Percentiles rank a stretch among this genome's conserved stretches.
phyloP scores from a whole-genome alignment of 2,888 invertebrate genomes.

The Galeruca laticollis region DNA sequence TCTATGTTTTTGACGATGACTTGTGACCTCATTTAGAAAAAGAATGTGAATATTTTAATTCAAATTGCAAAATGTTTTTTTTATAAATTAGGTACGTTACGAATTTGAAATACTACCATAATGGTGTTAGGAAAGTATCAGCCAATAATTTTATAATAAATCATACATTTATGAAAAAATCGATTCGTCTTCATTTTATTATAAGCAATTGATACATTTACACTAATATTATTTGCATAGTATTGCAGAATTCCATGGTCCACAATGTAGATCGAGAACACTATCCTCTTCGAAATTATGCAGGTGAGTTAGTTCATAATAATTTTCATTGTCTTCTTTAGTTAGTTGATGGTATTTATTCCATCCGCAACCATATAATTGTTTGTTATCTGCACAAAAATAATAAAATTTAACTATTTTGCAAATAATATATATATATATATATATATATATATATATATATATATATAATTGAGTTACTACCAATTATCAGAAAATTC shows the following conservation, averaged over 20 bases:
- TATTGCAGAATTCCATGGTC: conserved; percentile 68
- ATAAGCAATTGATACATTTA: background rate
- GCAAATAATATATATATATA: conserved; percentile 2
- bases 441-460: too few species aligned
- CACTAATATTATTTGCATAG: conserved; percentile 51
- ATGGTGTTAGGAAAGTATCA: too few species aligned
- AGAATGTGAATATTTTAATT: too few species aligned
- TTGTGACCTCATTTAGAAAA: too few species aligned
- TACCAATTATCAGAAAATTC: too few species aligned
- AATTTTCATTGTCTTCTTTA: conserved; percentile 60
- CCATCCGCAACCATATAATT: conserved; percentile 82
- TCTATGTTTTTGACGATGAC: too few species aligned
- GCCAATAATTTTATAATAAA: too few species aligned
- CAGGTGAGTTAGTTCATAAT: conserved; percentile 56
- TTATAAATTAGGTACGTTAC: too few species aligned
- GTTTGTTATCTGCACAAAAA: conserved; percentile 70
- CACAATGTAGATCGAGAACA: conserved; percentile 63
- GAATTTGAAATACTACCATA: too few species aligned
- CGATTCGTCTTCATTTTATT: background rate
- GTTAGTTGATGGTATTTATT: conserved; percentile 87
- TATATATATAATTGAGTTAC: too few species aligned
- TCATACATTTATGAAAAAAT: too few species aligned
- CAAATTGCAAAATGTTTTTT: too few species aligned
- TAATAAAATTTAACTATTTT: conserved; percentile 15
- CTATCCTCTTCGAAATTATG: conserved; percentile 52